A percentile compares a stretch with the other conserved stretches of the same genome.
phyloP scores from a whole-genome alignment of 1,140 invertebrate species.

The Sminthurinus signatus region DNA sequence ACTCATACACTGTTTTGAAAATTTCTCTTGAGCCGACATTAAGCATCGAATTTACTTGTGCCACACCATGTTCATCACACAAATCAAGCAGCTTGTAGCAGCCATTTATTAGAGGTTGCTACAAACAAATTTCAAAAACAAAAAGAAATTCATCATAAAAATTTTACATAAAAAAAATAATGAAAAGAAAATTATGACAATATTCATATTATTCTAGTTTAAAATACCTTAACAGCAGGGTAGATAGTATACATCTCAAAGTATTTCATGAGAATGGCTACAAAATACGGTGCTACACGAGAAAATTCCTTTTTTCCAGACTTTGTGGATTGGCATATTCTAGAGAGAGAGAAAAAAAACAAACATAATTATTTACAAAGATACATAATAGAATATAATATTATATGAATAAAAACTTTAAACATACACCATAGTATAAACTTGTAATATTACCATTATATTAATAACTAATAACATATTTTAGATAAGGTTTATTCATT shows the following conservation, averaged over 20 bases:
- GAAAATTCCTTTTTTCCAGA: conserved; percentile 44
- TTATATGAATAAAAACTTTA: too few species aligned
- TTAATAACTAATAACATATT: too few species aligned
- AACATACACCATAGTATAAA: too few species aligned
- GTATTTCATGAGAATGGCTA: conserved; percentile 47
- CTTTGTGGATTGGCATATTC: conserved; percentile 37
- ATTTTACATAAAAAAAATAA: not conserved
- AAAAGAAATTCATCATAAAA: not conserved
- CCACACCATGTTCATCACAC: conserved; percentile 47
- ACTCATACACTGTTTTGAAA: conserved; percentile 46
- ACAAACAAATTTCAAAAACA: not conserved
- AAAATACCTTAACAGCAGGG: conserved; percentile 47
- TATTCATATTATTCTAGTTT: not conserved
- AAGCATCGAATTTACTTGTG: conserved; percentile 46
- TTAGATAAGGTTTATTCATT: too few species aligned
- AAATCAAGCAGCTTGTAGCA: conserved; percentile 46
- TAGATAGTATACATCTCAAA: conserved; percentile 46
- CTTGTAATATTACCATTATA: too few species aligned
- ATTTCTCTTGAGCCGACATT: conserved; percentile 46
- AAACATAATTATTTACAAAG: too few species aligned
- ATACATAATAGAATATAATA: not conserved
- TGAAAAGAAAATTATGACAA: not conserved
- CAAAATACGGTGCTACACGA: conserved; percentile 46
- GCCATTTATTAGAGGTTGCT: conserved; percentile 46
- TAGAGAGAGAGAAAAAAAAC: conserved; percentile 1